phyloP scores from a whole-genome alignment of 2,888 invertebrate genomes.

The Stomorhina lunata region DNA sequence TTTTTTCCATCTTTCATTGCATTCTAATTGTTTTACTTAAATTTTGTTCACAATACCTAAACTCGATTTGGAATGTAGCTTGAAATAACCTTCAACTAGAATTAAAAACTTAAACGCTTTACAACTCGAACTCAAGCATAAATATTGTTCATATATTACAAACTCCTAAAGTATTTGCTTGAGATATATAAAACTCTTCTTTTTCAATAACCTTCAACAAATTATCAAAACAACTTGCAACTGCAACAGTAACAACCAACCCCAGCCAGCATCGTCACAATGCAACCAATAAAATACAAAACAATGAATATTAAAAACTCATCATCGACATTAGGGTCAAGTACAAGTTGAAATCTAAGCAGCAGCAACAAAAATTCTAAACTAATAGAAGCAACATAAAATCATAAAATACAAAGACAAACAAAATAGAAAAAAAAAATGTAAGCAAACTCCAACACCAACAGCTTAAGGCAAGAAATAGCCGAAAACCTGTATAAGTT shows the following conservation, averaged over 20 bases:
- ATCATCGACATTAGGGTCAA: slow-evolving; percentile 61
- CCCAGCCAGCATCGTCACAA: not conserved
- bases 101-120: slow-evolving; percentile 43
- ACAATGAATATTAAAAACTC: slow-evolving; percentile 54
- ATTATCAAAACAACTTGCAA: slow-evolving; percentile 29
- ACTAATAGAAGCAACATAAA: slow-evolving; percentile 30
- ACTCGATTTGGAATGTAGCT: slow-evolving; percentile 28
- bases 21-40: not conserved
- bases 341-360: slow-evolving; percentile 62
- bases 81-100: slow-evolving; percentile 47
- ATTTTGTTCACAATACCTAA: not conserved
- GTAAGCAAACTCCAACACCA: not conserved
- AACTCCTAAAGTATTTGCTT: slow-evolving; percentile 19
- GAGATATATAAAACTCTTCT: slow-evolving; percentile 38
- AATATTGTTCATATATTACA: slow-evolving; percentile 20
- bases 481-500: slow-evolving; percentile 18
- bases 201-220: slow-evolving; percentile 56
- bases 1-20: not conserved
- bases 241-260: slow-evolving; percentile 5
- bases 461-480: slow-evolving; percentile 10
- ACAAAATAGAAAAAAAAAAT: not conserved
- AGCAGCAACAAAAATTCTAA: slow-evolving; percentile 9
- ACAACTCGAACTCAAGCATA: slow-evolving; percentile 21
- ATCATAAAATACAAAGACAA: not conserved
- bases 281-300: slow-evolving; percentile 1